Base-by-base conservation (phyloP, 2,797 vertebrate species). In the Anabas testudineus region DNA sequence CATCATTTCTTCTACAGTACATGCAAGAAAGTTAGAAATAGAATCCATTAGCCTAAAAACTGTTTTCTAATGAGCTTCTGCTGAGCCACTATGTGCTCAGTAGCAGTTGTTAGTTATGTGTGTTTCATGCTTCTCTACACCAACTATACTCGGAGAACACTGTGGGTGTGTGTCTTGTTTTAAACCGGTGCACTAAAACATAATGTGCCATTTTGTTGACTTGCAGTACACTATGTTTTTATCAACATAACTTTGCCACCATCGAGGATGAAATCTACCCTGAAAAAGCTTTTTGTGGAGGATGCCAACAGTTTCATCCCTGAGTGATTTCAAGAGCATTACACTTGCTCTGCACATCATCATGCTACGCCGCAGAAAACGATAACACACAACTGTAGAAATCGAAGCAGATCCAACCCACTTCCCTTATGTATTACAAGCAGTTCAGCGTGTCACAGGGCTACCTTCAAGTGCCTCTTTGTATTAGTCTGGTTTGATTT, bases 241-340 rank as follows among this genome's bases (percentile, higher is more conserved):
- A 80, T 73, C 77, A 78, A 76, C 78, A 74, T 51, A 70, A 78
- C 71, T 74, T 76, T 76, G 13, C 74, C 65, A 32, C 71, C 70
- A 87, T 86, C 54, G 37, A 52, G 30, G 58, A 72, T 81, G 70
- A 85, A 86, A 83, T 82, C 86, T 84, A 80, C 54, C 80, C 76
- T 81, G 84, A 80, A 84, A 79, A 65, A 69, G 66, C 60, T 56
- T 76, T 77, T 81, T 78, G 72, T 28, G 57, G 46, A 55, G 32
- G 51, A 66, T 53, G 55, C 51, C 63, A 78, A 60, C 39, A 43
- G 19, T 72, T 87, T 81, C 66, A 79, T 67, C 61, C 78, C 67
- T 34, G 53, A 86, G 76, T 45, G 49, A 62, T 69, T 81, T 76
- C 65, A 61, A 45, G 56, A 84, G 78, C 68, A 66, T 81, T 76